These are phyloP conservation scores for Biston betularia DNA, from an alignment of 2,888 invertebrate genomes.

Conservation along the genomic window DNA sequence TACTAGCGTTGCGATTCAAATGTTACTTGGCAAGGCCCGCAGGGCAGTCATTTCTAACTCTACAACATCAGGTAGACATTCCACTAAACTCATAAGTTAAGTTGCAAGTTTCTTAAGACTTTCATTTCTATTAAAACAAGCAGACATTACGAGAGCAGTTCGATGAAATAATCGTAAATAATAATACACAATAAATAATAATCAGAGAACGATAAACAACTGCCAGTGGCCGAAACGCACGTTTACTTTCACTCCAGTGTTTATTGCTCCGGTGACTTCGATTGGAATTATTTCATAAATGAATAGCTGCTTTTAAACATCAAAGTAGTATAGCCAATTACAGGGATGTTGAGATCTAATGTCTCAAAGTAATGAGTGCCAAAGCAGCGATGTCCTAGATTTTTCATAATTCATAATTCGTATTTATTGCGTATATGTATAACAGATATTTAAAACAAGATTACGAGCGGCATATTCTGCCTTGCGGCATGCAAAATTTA, in stretches of 20 bases:
- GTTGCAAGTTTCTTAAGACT: slow-evolving; percentile 13
- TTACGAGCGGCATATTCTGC: too few relatives aligned
- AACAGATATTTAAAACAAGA: too few relatives aligned
- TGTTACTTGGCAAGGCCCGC: neutral
- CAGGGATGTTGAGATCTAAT: too few relatives aligned
- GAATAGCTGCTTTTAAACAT: neutral
- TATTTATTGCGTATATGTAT: too few relatives aligned
- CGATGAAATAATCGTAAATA: slow-evolving; percentile 34
- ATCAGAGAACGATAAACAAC: slow-evolving; percentile 30
- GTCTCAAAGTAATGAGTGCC: too few relatives aligned
- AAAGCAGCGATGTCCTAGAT: too few relatives aligned
- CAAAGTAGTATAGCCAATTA: too few relatives aligned
- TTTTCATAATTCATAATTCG: too few relatives aligned
- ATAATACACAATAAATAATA: slow-evolving; percentile 33
- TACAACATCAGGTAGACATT: too few relatives aligned
- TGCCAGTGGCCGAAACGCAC: slow-evolving; percentile 8
- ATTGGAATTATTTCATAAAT: neutral
- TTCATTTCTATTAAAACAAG: slow-evolving; percentile 29
- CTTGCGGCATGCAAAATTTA: too few relatives aligned
- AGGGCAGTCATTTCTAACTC: too few relatives aligned
- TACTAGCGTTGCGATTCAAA: too few relatives aligned
- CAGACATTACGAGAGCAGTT: slow-evolving; percentile 29
- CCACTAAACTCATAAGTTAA: neutral
- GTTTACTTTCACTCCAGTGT: slow-evolving; percentile 28
- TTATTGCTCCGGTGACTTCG: neutral